Evolutionary conservation across 53 echinoderm and acorn worm genomes (phyloP), one percentile per base, ranked within the genome.

Genomic region (Astropecten irregularis): DNA sequence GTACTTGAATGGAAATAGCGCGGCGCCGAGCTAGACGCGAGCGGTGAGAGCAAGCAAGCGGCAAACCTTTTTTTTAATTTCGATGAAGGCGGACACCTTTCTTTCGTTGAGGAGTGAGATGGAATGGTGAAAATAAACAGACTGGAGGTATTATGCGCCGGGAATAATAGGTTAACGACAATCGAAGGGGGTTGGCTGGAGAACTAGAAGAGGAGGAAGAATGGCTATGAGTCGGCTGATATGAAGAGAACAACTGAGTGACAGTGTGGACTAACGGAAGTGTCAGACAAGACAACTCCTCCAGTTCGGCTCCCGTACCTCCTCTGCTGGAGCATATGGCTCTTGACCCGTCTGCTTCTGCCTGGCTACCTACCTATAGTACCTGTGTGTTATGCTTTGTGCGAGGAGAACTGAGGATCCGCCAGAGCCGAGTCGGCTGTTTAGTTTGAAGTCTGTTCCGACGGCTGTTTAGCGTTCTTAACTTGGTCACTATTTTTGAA

Each of bases 261-360:
- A 79, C 79, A 62, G 44, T 79, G 79, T 79, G 79, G 79, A 79
- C 62, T 61, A 79, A 79, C 79, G 79, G 79, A 79, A 61, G 79
- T 79, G 79, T 44, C 61, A 79, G 79, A 79, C 79, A 79, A 79
- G 79, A 79, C 60, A 79, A 61, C 79, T 79, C 61, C 79, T 79
- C 62, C 79, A 79, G 44, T 19, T 23, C 40, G 79, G 79, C 79
- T 79, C 79, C 79, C 60, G 29, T 47, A 11, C 47, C 61, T 62
- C 79, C 79, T 79, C 30, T 29, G 33, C 31, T 79, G 46, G 27
- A 79, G 79, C 57, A 79, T 79, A 30, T 44, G 61, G 62, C 79
- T 79, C 79, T 79, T 79, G 79, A 79, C 79, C 56, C 79, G 61
- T 79, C 79, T 79, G 61, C 62, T 57, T 56, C 38, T 23, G 36